Percentiles rank a stretch among this genome's conserved stretches.
Conservation (phyloP, 2,797 vertebrate species). For the Aldrovandia affinis region DNA sequence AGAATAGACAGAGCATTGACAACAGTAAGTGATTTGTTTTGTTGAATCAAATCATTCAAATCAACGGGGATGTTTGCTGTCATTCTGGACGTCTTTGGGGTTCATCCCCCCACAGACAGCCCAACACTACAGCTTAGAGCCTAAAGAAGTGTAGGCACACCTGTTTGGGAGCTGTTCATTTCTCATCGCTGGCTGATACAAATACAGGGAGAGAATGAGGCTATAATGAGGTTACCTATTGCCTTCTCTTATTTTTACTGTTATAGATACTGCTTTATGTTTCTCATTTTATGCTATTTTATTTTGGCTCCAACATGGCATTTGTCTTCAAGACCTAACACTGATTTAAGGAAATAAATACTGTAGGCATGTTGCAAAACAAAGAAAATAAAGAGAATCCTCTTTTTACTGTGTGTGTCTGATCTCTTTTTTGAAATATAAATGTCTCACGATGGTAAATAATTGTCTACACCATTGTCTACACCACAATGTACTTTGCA, state of each 20-base stretch:
- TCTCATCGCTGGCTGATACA: neutral
- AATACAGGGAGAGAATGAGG: neutral
- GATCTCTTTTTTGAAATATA: neutral
- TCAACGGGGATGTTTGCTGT: neutral
- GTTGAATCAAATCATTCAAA: neutral
- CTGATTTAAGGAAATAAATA: conserved; percentile 46
- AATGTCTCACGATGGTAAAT: neutral
- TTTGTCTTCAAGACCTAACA: conserved; percentile 53
- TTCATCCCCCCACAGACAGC: neutral
- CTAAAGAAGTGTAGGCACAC: neutral
- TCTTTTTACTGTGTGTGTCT: conserved; percentile 24
- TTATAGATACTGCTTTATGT: neutral
- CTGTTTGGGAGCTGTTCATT: neutral
- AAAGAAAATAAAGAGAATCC: conserved; percentile 68
- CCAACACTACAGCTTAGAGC: neutral
- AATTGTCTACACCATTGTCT: neutral
- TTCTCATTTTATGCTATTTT: neutral
- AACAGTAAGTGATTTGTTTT: neutral
- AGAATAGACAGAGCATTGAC: too few species aligned
- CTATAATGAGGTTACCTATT: neutral
- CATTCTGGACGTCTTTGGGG: neutral
- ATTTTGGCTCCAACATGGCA: conserved; percentile 36
- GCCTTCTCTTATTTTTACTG: neutral
- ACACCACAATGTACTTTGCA: neutral
- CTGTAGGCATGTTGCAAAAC: conserved; percentile 67